Base-by-base conservation (phyloP, 53 echinoderm and acorn worm genomes). In the Patiria pectinifera region DNA sequence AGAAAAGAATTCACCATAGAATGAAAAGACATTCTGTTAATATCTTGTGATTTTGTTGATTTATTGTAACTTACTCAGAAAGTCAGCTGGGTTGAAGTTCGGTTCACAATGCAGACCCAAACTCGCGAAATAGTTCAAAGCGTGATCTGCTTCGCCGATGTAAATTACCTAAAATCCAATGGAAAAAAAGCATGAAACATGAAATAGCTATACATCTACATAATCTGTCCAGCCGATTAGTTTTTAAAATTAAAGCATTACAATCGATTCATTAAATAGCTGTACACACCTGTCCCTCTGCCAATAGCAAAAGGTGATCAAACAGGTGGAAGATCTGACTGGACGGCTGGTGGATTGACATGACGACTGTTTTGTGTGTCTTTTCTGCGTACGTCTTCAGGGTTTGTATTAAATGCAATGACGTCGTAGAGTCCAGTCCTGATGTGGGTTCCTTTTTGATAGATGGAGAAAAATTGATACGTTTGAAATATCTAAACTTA, bases 311-410 rank as follows among this genome's bases (percentile, higher is more conserved):
- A 12, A 96, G 91, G 4, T 91, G 78, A 87, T 97, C 95, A 84
- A 97, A 97, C 83, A 96, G 76, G 59, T 96, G 92, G 84, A 96
- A 97, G 14, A 96, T 93, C 21, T 93, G 93, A 92, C 97, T 97
- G 13, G 97, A 97, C 8, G 97, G 97, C 83, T 97, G 97, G 79
- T 97, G 97, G 59, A 97, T 96, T 22, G 97, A 95, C 74, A 91
- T 91, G 13, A 96, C 69, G 44, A 97, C 92, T 44, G 97, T 96
- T 69, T 96, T 97, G 24, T 91, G 86, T 0, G 87, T 94, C 1
- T 81, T 62, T 5, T 84, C 75, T 13, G 96, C 96, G 79, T 93
- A 96, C 35, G 87, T 93, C 85, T 97, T 94, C 7, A 97, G 86
- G 47, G 84, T 91, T 8, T 84, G 81, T 1, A 96, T 90, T 77